phyloP scores from a whole-genome alignment of 1,140 invertebrate genomes.

The Drosophila malerkotliana region DNA sequence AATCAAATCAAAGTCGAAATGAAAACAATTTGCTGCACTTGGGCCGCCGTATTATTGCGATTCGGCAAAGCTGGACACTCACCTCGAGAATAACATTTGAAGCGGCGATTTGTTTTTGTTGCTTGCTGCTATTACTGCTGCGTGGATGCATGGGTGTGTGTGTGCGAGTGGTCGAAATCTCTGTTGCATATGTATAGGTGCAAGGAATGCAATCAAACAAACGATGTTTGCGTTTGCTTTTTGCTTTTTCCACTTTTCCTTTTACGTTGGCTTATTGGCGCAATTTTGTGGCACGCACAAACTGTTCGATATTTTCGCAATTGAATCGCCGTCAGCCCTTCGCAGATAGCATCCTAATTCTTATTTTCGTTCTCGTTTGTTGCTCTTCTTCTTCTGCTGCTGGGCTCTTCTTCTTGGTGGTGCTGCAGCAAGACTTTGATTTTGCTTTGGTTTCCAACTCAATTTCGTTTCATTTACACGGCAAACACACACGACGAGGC shows the following conservation, averaged over 20 bases:
- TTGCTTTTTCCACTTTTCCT: conserved; percentile 23
- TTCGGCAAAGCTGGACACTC: conserved; percentile 23
- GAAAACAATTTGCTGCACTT: conserved; percentile 60
- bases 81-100: conserved; percentile 70
- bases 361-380: conserved; percentile 1
- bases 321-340: not conserved
- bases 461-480: not conserved
- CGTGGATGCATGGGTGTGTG: conserved; percentile 59
- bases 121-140: conserved; percentile 49
- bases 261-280: conserved; percentile 76
- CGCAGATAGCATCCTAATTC: conserved; percentile 1
- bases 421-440: conserved; percentile 31
- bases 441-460: conserved; percentile 18
- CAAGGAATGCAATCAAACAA: conserved; percentile 68
- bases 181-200: conserved; percentile 57
- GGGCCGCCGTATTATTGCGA: not conserved
- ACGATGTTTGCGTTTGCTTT: conserved; percentile 37
- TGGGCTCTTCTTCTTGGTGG: conserved; percentile 2
- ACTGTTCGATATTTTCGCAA: conserved; percentile 34
- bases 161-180: conserved; percentile 60
- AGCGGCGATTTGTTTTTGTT: conserved; percentile 51
- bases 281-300: conserved; percentile 72
- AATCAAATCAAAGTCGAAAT: conserved; percentile 38
- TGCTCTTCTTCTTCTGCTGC: not conserved
- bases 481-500: not conserved